Evolutionary conservation across 2,797 vertebrate species (phyloP), one percentile per base, ranked within the genome.

Genomic region (Enteromius fasciolatus): DNA sequence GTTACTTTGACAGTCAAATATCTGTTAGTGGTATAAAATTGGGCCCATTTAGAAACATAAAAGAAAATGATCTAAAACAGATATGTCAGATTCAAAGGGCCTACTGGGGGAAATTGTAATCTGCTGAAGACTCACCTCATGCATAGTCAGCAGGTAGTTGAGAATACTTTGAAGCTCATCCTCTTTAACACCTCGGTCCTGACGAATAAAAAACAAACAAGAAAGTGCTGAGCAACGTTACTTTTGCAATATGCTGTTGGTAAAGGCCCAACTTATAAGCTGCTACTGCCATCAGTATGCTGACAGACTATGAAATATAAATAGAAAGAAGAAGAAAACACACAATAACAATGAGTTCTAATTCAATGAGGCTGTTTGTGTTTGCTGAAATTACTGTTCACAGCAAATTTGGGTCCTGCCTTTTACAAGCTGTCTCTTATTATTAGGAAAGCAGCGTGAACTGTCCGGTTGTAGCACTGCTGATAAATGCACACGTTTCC

Each of bases 81-180:
- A 44, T 44, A 44, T 11, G 41, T 44, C 41, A 44, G 41, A 11
- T 44, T 44, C 10, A 44, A 44, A 44, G 41, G 41, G 41, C 41
- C 41, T 44, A 11, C 10, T 44, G 10, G 10, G 41, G 5, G 67
- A 9, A 17, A n/a, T 10, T n/a, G 48, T n/a, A 41, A 28, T 28
- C 25, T 1, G 6, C n/a, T 17, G 1, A 79, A n/a, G 12, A 84
- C 86, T 41, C 63, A 89, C 98, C 97, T 99, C 97, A 72, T 99
- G 96, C 88, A 98, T 97, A 79, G 97, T 99, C 85, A 99, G 93
- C 76, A 99, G 91, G 82, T 98, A 99, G 94, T 97, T 99, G 79
- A 99, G 95, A 91, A 99, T 96, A 87, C 96, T 96, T 90, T 99
- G 98, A 66, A 99, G 93, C 90, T 99, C 98, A 78, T 99, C 98